These are phyloP conservation scores for Labeo catla DNA, from an alignment of 2,113 vertebrate genomes.

Conservation along the genomic window DNA sequence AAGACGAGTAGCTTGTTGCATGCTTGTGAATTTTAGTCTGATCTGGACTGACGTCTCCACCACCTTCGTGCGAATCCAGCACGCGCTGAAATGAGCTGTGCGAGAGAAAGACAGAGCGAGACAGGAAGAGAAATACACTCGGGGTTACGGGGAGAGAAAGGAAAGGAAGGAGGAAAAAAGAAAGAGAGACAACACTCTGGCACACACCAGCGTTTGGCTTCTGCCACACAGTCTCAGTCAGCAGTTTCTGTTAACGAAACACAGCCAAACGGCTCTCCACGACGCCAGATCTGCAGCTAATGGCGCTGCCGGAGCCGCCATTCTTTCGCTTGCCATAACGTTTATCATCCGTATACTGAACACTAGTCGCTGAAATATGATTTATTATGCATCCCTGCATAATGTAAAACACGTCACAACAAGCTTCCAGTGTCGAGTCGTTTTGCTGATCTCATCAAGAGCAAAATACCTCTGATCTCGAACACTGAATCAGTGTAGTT, in stretches of 20 bases:
- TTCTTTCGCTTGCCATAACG: not conserved
- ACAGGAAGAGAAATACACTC: not conserved
- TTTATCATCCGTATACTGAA: not conserved
- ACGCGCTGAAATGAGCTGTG: not conserved
- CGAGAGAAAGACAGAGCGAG: not conserved
- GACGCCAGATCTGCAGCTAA: not conserved
- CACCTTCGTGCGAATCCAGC: not conserved
- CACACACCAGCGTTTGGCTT: not conserved
- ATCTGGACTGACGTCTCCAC: not conserved
- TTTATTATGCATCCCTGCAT: not conserved
- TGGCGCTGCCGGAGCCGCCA: not conserved
- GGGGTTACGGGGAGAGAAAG: not conserved
- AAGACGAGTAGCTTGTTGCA: too few relatives aligned
- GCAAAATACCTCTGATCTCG: not conserved
- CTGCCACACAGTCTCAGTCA: slow-evolving; percentile 5
- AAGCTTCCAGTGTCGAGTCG: not conserved
- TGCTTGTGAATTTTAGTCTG: not conserved
- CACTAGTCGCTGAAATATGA: not conserved
- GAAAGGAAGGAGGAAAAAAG: slow-evolving; percentile 2
- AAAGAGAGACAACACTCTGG: not conserved
- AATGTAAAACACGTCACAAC: not conserved
- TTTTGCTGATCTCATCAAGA: not conserved
- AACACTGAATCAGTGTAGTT: not conserved
- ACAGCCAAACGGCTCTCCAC: not conserved
- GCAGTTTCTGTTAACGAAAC: not conserved